Percentiles rank a stretch among this genome's conserved stretches.
phyloP scores from a whole-genome alignment of 2,888 invertebrate genomes.

The Melieria picta region DNA sequence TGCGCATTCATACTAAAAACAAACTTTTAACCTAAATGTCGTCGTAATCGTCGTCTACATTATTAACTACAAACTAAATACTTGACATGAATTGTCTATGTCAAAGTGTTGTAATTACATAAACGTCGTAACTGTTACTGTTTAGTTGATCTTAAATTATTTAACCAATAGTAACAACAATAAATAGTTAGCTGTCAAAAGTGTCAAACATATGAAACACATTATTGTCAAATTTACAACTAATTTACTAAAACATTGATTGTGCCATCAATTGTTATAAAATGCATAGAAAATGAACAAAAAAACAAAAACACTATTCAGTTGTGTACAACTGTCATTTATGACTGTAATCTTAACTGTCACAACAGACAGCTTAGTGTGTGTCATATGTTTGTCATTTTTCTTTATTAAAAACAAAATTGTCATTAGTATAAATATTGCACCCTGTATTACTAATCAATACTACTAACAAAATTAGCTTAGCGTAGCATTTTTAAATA shows the following conservation, averaged over 20 bases:
- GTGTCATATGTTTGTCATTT: not conserved
- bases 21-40: constrained; percentile 36
- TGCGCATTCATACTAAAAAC: constrained; percentile 22
- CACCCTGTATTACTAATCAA: constrained; percentile 23
- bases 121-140: constrained; percentile 30
- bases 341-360: too few relatives aligned
- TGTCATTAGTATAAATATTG: constrained; percentile 18
- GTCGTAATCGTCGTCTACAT: constrained; percentile 26
- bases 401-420: constrained; percentile 6
- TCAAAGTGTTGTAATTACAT: constrained; percentile 25
- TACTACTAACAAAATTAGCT: constrained; percentile 31
- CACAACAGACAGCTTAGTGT: too few relatives aligned
- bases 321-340: too few relatives aligned
- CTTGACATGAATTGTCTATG: constrained; percentile 36
- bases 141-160: not conserved
- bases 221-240: too few relatives aligned
- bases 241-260: too few relatives aligned
- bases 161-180: not conserved
- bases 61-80: constrained; percentile 14
- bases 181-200: not conserved
- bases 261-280: too few relatives aligned
- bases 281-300: too few relatives aligned
- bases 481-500: constrained; percentile 40
- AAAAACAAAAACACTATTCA: too few relatives aligned
- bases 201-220: too few relatives aligned